Conservation (phyloP, 2,797 vertebrate genomes). For the Jordanella pulchra region DNA sequence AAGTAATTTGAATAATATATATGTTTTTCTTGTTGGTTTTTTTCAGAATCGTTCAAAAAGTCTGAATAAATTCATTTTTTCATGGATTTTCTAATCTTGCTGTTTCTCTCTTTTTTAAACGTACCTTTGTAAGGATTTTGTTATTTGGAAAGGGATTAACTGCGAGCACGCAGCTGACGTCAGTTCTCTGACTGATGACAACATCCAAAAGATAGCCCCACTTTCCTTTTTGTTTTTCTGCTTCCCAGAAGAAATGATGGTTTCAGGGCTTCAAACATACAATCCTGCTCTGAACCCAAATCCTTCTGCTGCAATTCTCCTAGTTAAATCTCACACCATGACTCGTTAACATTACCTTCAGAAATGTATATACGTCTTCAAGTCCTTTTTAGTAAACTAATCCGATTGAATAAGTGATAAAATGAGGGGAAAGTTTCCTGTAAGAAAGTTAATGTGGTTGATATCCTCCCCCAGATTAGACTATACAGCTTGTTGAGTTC, state of each 20-base stretch:
- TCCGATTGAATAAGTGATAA: slow-evolving; percentile 2
- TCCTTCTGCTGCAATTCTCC: slow-evolving; percentile 27
- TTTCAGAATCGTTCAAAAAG: neutral
- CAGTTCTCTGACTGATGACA: slow-evolving; percentile 59
- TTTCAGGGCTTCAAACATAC: slow-evolving; percentile 40
- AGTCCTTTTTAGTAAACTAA: neutral
- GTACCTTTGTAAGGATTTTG: neutral
- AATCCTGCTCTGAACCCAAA: slow-evolving; percentile 29
- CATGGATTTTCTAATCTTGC: neutral
- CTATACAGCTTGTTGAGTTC: slow-evolving; percentile 15
- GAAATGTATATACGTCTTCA: neutral
- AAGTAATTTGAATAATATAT: neutral
- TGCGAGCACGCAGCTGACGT: slow-evolving; percentile 42
- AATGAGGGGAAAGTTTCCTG: slow-evolving; percentile 9
- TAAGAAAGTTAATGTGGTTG: neutral
- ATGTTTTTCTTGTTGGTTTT: neutral
- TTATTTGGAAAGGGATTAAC: slow-evolving; percentile 8
- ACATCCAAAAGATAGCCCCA: slow-evolving; percentile 29
- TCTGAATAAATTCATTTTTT: neutral
- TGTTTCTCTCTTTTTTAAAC: neutral
- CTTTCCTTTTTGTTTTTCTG: slow-evolving; percentile 30
- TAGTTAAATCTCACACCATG: slow-evolving; percentile 22
- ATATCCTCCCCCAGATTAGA: slow-evolving; percentile 35
- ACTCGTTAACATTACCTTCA: slow-evolving; percentile 18
- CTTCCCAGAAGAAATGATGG: slow-evolving; percentile 39